These are phyloP conservation scores for Hypothenemus hampei DNA, from an alignment of 1,140 invertebrate species.

Conservation along the genomic window DNA sequence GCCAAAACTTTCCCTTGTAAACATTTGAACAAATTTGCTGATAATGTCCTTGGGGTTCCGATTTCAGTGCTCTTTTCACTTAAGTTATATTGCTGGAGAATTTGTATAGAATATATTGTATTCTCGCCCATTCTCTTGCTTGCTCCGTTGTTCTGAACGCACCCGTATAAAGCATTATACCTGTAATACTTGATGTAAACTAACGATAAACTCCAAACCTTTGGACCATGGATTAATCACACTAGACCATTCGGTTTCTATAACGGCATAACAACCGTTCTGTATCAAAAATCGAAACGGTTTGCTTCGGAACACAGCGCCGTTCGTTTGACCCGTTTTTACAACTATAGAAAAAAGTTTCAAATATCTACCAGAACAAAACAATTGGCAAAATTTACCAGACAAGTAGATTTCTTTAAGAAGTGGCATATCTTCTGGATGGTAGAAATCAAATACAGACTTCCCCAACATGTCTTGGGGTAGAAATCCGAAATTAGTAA, in stretches of 20 bases:
- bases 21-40: no score
- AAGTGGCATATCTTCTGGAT: slow-evolving; percentile 75
- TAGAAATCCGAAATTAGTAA: slow-evolving; percentile 78
- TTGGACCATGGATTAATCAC: slow-evolving; percentile 92
- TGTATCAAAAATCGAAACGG: slow-evolving; percentile 74
- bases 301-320: slow-evolving; percentile 67
- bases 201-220: slow-evolving; percentile 86
- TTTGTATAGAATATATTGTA: no score
- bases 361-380: neutral
- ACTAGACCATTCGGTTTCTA: slow-evolving; percentile 90
- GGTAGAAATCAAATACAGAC: slow-evolving; percentile 81
- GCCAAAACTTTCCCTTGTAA: no score
- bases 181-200: slow-evolving; percentile 79
- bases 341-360: slow-evolving; percentile 34
- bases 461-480: slow-evolving; percentile 82
- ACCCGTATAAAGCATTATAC: no score
- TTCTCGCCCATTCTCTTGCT: no score
- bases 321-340: slow-evolving; percentile 47
- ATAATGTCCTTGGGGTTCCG: no score
- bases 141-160: no score
- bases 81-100: no score
- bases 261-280: slow-evolving; percentile 74
- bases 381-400: slow-evolving; percentile 52
- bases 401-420: slow-evolving; percentile 80
- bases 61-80: no score